Base-by-base conservation (phyloP, 2,888 invertebrate genomes). In the Amblyjoppa fuscipennis region DNA sequence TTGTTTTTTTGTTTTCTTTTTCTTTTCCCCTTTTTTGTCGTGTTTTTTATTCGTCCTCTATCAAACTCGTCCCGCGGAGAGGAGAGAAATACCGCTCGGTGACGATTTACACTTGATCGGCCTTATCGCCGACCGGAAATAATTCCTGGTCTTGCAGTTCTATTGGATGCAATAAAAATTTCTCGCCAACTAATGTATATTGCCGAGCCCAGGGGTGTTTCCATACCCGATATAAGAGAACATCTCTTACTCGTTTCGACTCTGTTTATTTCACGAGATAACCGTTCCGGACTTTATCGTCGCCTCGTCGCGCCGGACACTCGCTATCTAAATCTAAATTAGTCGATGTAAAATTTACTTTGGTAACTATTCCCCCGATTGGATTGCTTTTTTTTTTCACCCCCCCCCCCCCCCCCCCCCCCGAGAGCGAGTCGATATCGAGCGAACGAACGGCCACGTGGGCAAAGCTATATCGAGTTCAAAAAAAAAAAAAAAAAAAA, bases 101-200 rank as follows among this genome's bases (percentile, higher is more conserved):
- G 75, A 41, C 53, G 41, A 68, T 77, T 77, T 68, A 34, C 53
- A 77, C 53, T 41, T 77, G 53, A 77, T 68, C 53, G 64, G 56
- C 38, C 68, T 77, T 56, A 77, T 77, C 76, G 53, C 1, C 11
- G 38, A 56, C 74, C 66, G 76, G 76, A 51, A 34, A 64, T 51
- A 59, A 59, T 59, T 25, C 45, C 45, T 13, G 13, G 13, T 13
- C 13, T 45, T 45, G 45, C 45, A 45, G n/a, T 6, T 13, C 13
- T 13, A 45, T 45, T 11, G 45, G 45, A 3, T 45, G 45, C 45
- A 51, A 75, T 64, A 49, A 49, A 13, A 61, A 61, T 41, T 61
- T 61, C 34, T 6, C 61, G n/a, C 61, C 34, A n/a, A 6, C 61
- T 13, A 61, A 61, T 16, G n/a, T 61, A 31, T 61, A 59, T n/a